These are phyloP conservation scores for Rhodophaea formosa DNA, from an alignment of 2,888 invertebrate species.

Conservation along the genomic window DNA sequence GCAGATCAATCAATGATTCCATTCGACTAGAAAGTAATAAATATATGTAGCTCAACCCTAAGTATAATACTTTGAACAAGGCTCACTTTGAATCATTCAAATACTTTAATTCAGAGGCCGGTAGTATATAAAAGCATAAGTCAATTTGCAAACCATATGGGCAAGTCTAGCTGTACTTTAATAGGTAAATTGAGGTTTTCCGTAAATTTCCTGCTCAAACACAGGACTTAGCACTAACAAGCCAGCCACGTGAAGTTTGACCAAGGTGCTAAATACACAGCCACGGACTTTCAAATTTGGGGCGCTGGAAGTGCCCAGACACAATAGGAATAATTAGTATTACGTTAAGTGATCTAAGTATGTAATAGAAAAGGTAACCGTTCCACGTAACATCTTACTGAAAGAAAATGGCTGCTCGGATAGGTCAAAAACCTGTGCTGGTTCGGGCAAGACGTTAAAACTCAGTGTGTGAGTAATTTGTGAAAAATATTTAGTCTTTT, in stretches of 20 bases:
- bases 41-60: too few species aligned
- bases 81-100: too few species aligned
- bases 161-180: too few species aligned
- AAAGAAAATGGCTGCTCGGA: neutral
- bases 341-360: conserved; percentile 3
- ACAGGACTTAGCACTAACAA: conserved; percentile 34
- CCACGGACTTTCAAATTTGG: conserved; percentile 20
- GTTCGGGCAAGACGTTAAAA: too few species aligned
- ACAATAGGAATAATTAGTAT: conserved; percentile 2
- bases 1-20: too few species aligned
- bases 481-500: too few species aligned
- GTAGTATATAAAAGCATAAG: too few species aligned
- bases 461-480: too few species aligned
- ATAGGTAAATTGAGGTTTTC: conserved; percentile 10
- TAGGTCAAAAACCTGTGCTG: neutral
- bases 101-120: too few species aligned
- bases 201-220: conserved; percentile 22
- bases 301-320: conserved; percentile 18
- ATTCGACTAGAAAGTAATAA: too few species aligned
- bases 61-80: too few species aligned
- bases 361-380: neutral
- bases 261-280: conserved; percentile 32
- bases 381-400: neutral
- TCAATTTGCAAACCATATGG: too few species aligned
- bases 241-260: conserved; percentile 31